Evolutionary conservation across 2,888 invertebrate genomes (phyloP), one percentile per base, ranked within the genome.

Genomic region (Tortrix viridana): DNA sequence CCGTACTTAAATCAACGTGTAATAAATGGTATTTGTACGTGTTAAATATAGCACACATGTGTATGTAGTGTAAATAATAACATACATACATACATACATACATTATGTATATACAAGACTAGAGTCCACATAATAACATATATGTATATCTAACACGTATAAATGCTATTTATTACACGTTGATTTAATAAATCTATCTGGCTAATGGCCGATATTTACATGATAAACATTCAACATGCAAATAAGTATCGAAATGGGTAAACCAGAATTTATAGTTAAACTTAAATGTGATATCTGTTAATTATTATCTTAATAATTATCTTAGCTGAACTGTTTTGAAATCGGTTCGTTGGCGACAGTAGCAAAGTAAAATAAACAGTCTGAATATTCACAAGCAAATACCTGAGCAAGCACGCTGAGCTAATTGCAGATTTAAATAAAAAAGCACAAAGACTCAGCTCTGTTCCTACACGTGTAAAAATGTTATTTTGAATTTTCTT

Each of bases 171-270:
- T 57, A 57, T 63, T 47, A 63, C 53, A 53, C 47, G 48, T 46
- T 73, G 67, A 74, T 74, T 77, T 73, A 78, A 75, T 77, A 76
- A 73, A 69, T 76, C 70, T 71, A 69, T 74, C 71, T 71, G 73
- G 74, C 71, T 69, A 67, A 66, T 68, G 69, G 70, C 72, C 71
- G 72, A 70, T 72, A 80, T 79, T 80, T 77, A 71, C 77, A 82
- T 79, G 74, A 73, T 70, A 71, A 71, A 63, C 71, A 73, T 74
- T 71, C 47, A 65, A 72, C 70, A 74, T 76, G 74, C 73, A 74
- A 78, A 75, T 74, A 68, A 70, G 75, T 71, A 75, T 74, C 71
- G 70, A 72, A 70, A 73, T 71, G 67, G 52, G 60, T 60, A 63
- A 53, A 53, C 63, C 52, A 57, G 20, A 16, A 52, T 63, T 57